phyloP scores from a whole-genome alignment of 2,113 vertebrate species.

The Cryptomyrus ogoouensis region DNA sequence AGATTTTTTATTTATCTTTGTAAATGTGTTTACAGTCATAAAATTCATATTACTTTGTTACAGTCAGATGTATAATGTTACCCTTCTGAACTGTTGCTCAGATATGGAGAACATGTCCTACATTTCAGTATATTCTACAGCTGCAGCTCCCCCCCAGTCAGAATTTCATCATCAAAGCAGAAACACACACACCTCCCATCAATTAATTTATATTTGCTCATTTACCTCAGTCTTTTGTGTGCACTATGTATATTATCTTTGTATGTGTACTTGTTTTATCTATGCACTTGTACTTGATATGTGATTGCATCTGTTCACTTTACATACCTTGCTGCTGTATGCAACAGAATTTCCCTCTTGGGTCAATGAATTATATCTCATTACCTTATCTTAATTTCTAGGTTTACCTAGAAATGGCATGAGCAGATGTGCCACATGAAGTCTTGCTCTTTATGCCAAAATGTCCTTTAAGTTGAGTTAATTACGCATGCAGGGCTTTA shows the following conservation, averaged over 20 bases:
- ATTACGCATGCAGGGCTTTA: slow-evolving; percentile 1
- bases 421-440: background rate
- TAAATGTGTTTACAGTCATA: background rate
- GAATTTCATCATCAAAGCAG: background rate
- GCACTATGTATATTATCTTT: background rate
- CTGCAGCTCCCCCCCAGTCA: background rate
- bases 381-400: background rate
- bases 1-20: background rate
- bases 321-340: background rate
- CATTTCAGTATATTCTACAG: background rate
- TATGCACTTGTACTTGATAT: background rate
- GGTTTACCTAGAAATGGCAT: background rate
- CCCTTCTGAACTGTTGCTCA: background rate
- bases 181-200: background rate
- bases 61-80: background rate
- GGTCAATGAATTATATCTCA: background rate
- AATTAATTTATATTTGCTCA: background rate
- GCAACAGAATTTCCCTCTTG: background rate
- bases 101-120: background rate
- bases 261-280: background rate
- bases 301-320: background rate
- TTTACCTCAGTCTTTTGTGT: background rate
- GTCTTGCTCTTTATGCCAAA: background rate
- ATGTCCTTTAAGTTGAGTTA: background rate
- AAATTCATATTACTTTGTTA: background rate